Base-by-base conservation (phyloP, 92 coral and sea anemone species). In the Epizoanthus rinbou region DNA sequence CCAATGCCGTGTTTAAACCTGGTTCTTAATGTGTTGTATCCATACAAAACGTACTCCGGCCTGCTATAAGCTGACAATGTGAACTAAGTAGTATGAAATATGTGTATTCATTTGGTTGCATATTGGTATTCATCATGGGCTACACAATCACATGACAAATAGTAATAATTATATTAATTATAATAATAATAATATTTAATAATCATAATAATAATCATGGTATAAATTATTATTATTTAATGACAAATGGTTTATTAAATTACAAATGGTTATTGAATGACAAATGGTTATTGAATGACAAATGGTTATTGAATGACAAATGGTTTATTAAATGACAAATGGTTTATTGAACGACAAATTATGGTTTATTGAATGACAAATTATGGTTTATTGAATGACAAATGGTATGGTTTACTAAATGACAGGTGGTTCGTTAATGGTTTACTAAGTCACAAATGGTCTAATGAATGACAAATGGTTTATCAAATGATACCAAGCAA, bases 1-100 rank as follows among this genome's bases (percentile, higher is more conserved):
- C 82, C 70, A 41, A 78, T 78, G 82, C 82, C 82, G 57, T 78
- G 82, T 78, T 78, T 78, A 78, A 78, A 78, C 53, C 82, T 76
- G 82, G 82, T 78, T 39, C 3, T 60, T 78, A 78, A 62, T 78
- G 59, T 78, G 22, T 69, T 59, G 82, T 78, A 78, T 78, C 82
- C 82, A 78, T 78, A 63, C 71, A 41, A 78, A 63, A 78, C 70
- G 57, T 58, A 62, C 57, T 78, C 70, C 72, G 24, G 82, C 82
- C 82, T 62, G 71, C 71, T 60, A 78, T 76, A 57, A 76, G 50
- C 81, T 76, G 56, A 47, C 14, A 33, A 22, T 58, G 33, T 76
- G 64, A 58, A 33, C 69, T 73, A 45, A 21, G 58, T 71, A 71
- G 19, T 41, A 21, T 9, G 31, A 70, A 70, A 41, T 37, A 68